Evolutionary conservation across 2,797 vertebrate species (phyloP), one percentile per base, ranked within the genome.

Genomic region (Sebastes nivosus): DNA sequence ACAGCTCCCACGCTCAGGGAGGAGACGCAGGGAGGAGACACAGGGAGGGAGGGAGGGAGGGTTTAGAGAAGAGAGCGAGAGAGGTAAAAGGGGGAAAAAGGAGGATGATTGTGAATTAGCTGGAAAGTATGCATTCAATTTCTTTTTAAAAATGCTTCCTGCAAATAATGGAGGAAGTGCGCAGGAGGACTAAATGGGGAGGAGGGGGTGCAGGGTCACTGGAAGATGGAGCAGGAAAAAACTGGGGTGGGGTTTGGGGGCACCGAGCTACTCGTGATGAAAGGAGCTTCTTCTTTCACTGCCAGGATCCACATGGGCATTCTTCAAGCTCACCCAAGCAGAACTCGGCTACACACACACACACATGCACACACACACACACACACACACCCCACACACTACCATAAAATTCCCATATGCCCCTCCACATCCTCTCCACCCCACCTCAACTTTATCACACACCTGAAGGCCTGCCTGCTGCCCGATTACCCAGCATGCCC

Each of bases 311-410:
- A 88, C 88, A 88, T 73, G 75, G 67, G 85, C 90, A 96, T 96
- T 96, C 95, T 95, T 95, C 93, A 92, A 85, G 94, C 91, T 96
- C 92, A 92, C 87, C 94, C 92, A 90, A 95, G 94, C 93, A 94
- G 90, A 95, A 96, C 94, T 71, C 42, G 8, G 27, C 34, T 36
- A 59, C 81, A 77, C 82, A 61, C 55, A 61, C 64, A 36, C 71
- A 24, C 67, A 18, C 71, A 27, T 79, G 55, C 77, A 42, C 69
- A 71, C 58, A 61, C 74, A 67, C 67, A 29, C 70, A 24, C 68
- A 61, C 64, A 52, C 65, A 34, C 67, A 22, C 71, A n/a, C 65
- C n/a, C n/a, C n/a, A 50, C 72, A 25, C 68, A 63, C 80, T 74
- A 22, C 66, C 81, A 89, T 88, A 83, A 88, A 81, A 87, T 87